Evolutionary conservation across 2,797 vertebrate genomes (phyloP), one percentile per base, ranked within the genome.

Genomic region (Rhinoraja longicauda): DNA sequence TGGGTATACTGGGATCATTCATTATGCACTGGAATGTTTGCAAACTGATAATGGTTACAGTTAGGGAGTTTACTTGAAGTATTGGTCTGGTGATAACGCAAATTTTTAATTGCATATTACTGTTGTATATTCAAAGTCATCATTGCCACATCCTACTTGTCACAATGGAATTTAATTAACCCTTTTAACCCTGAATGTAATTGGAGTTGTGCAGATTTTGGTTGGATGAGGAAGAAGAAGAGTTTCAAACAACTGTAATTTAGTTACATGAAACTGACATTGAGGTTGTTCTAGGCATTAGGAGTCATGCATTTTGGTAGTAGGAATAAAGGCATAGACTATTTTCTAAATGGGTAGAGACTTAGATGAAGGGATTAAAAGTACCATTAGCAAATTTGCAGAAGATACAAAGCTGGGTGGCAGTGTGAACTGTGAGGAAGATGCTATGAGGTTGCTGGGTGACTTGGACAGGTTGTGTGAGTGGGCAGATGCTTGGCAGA

Each of bases 51-150:
- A 70, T 90, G 86, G 53, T 36, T 53, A 92, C 90, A 53, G 67
- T 92, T 92, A 57, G 67, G 90, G 70, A 92, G 90, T 92, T 73
- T 75, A 73, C 36, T n/a, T 92, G 45, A 92, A 92, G 72, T 24
- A 73, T 73, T 92, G 70, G 67, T 36, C 26, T 17, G 12, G 70
- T 92, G 70, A 92, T 73, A 92, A 75, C 90, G n/a, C 26, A n/a
- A 75, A 21, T 32, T 36, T 62, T 10, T 81, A 78, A 9, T n/a
- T 64, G 17, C 15, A 26, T 12, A 57, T 57, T 72, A 10, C 24
- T 75, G 53, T 26, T 75, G 70, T 72, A 75, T 57, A 92, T 72
- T 92, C 70, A 75, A 75, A 75, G 70, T 6, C 70, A 92, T 24
- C 39, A 39, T 92, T 73, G 45, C n/a, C 45, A 57, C 36, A 75